phyloP scores from a whole-genome alignment of 2,797 vertebrate genomes.

The Sciurus vulgaris region DNA sequence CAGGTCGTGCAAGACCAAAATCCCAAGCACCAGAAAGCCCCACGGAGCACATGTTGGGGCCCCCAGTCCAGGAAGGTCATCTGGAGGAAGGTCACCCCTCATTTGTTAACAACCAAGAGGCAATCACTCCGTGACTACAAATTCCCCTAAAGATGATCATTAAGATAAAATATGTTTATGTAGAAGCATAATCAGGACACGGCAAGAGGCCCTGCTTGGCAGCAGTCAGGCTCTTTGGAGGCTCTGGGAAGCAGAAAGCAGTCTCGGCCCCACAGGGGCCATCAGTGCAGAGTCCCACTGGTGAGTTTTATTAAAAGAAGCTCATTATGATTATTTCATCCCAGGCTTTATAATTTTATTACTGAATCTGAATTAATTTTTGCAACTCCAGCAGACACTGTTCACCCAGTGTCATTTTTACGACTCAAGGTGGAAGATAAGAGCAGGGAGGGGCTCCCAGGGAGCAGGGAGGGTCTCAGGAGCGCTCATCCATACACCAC shows the following conservation, averaged over 20 bases:
- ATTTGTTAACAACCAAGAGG: slow-evolving; percentile 15
- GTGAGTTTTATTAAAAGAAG: slow-evolving; percentile 81
- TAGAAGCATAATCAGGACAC: slow-evolving; percentile 55
- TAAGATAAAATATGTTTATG: slow-evolving; percentile 73
- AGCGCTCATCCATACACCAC: not conserved
- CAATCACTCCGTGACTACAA: not conserved
- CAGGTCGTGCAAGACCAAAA: not conserved
- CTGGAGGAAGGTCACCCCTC: not conserved
- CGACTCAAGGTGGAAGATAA: not conserved
- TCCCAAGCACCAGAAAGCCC: not conserved
- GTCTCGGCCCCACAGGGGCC: slow-evolving; percentile 35
- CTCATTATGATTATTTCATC: slow-evolving; percentile 74
- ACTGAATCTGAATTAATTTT: slow-evolving; percentile 74
- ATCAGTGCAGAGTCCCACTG: slow-evolving; percentile 67
- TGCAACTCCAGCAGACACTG: slow-evolving; percentile 21
- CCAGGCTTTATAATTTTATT: slow-evolving; percentile 75
- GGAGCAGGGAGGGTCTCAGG: not conserved
- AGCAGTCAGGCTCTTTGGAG: slow-evolving; percentile 17
- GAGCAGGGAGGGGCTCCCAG: not conserved
- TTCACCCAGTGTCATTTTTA: slow-evolving; percentile 21
- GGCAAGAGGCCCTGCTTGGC: slow-evolving; percentile 16
- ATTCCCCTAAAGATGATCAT: slow-evolving; percentile 64
- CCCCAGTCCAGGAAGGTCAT: not conserved
- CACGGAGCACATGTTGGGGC: not conserved
- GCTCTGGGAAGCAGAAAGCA: slow-evolving; percentile 42